phyloP scores from a whole-genome alignment of 2,797 vertebrate genomes.

The Salarias fasciatus region DNA sequence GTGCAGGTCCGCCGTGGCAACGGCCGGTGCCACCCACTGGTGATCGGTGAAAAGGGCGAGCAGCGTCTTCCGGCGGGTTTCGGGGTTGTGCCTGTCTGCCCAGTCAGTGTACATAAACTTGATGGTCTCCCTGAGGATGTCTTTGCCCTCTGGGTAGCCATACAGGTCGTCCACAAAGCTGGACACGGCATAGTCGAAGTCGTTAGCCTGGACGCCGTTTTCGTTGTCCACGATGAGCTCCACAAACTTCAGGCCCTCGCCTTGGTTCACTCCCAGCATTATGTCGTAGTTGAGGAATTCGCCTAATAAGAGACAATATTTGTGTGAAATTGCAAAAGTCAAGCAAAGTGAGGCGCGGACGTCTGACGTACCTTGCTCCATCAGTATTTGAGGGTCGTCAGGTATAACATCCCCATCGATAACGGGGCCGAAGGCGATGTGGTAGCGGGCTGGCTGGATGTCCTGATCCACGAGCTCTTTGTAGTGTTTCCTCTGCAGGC shows the following conservation, averaged over 20 bases:
- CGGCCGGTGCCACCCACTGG: conserved; percentile 98
- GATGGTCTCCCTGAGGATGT: conserved; percentile 97
- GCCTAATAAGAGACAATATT: conserved; percentile 61
- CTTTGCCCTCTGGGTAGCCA: conserved; percentile 98
- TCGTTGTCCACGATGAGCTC: conserved; percentile 98
- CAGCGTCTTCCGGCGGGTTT: conserved; percentile 96
- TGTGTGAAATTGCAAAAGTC: no score
- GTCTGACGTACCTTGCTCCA: conserved; percentile 89
- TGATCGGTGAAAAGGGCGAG: conserved; percentile 98
- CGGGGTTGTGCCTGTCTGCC: conserved; percentile 97
- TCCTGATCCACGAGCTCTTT: conserved; percentile 99
- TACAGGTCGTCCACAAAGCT: conserved; percentile 99
- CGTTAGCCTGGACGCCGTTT: conserved; percentile 97
- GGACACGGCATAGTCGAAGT: conserved; percentile 99
- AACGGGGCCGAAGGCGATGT: conserved; percentile 98
- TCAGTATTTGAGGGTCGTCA: conserved; percentile 97
- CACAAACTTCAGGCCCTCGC: conserved; percentile 97
- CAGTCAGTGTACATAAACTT: conserved; percentile 99
- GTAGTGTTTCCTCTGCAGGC: conserved; percentile 97
- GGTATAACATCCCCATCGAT: conserved; percentile 99
- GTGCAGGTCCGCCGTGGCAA: conserved; percentile 98
- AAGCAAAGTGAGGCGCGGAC: background rate
- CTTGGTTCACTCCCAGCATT: conserved; percentile 99
- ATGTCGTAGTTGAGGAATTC: conserved; percentile 99
- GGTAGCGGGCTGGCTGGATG: conserved; percentile 97